Evolutionary conservation across 1,140 invertebrate species (phyloP).

Genomic region (Drosophila malerkotliana): DNA sequence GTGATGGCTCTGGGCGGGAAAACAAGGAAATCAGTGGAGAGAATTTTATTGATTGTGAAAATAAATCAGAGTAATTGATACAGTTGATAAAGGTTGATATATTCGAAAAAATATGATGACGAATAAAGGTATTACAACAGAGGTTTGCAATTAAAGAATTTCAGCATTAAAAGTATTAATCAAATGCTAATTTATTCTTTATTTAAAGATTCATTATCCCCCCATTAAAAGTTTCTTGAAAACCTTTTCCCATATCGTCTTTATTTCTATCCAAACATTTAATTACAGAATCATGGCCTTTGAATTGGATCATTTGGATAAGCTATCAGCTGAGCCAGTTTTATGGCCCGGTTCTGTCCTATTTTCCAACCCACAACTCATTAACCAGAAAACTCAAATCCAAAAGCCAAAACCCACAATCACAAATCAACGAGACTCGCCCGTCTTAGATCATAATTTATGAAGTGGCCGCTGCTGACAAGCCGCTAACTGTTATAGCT

Average conservation of each 20-base stretch:
- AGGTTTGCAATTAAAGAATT: too few species aligned
- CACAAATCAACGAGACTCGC: slow-evolving; percentile 18
- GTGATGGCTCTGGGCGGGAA: background rate
- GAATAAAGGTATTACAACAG: too few species aligned
- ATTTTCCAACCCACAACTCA: background rate
- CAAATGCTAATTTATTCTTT: background rate
- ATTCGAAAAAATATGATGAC: too few species aligned
- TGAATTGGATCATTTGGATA: background rate
- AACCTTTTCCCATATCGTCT: background rate
- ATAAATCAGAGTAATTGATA: slow-evolving; percentile 1
- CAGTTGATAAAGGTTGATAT: too few species aligned
- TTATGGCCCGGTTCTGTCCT: slow-evolving; percentile 1
- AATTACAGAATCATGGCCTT: background rate
- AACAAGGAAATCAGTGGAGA: background rate
- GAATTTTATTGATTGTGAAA: slow-evolving; percentile 10
- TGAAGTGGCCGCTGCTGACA: slow-evolving; percentile 28
- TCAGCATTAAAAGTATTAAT: background rate
- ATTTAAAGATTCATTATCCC: background rate
- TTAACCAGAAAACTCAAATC: slow-evolving; percentile 1
- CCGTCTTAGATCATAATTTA: slow-evolving; percentile 50
- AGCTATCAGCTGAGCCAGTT: background rate
- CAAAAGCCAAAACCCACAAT: slow-evolving; percentile 10
- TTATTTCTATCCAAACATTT: background rate
- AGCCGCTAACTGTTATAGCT: slow-evolving; percentile 70
- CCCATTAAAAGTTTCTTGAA: background rate